These are phyloP conservation scores for Onchidella celtica DNA, from an alignment of 2,888 invertebrate species.

Conservation along the genomic window DNA sequence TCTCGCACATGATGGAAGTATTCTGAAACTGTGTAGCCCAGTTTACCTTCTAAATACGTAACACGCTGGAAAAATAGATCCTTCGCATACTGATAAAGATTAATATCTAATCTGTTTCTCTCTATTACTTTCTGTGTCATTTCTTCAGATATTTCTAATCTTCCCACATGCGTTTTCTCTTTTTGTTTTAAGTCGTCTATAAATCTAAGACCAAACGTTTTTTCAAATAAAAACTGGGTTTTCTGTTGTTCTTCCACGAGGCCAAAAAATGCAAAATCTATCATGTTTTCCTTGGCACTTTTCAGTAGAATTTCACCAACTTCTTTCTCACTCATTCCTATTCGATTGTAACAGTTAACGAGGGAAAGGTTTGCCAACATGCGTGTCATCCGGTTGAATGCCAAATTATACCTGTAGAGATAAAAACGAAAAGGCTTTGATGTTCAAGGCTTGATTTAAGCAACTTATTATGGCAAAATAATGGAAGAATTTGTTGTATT, in stretches of 20 bases:
- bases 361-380: conserved; percentile 98
- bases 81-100: conserved; percentile 95
- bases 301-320: conserved; percentile 86
- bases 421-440: background rate
- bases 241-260: conserved; percentile 94
- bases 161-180: conserved; percentile 92
- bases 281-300: conserved; percentile 96
- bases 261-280: conserved; percentile 94
- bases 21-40: conserved; percentile 38
- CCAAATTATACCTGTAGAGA: conserved; percentile 88
- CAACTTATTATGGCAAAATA: too few relatives aligned
- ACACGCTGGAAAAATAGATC: conserved; percentile 87
- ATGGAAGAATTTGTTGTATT: too few relatives aligned
- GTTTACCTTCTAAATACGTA: conserved; percentile 48
- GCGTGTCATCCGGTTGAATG: conserved; percentile 96
- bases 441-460: background rate
- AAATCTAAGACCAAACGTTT: conserved; percentile 73
- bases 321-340: conserved; percentile 52
- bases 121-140: conserved; percentile 89
- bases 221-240: conserved; percentile 79
- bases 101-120: conserved; percentile 93
- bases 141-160: conserved; percentile 87
- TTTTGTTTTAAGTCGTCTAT: conserved; percentile 89
- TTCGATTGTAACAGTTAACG: conserved; percentile 91
- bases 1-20: conserved; percentile 20